Evolutionary conservation across 2,888 invertebrate species (phyloP).

Genomic region (Leptinotarsa haldemani): DNA sequence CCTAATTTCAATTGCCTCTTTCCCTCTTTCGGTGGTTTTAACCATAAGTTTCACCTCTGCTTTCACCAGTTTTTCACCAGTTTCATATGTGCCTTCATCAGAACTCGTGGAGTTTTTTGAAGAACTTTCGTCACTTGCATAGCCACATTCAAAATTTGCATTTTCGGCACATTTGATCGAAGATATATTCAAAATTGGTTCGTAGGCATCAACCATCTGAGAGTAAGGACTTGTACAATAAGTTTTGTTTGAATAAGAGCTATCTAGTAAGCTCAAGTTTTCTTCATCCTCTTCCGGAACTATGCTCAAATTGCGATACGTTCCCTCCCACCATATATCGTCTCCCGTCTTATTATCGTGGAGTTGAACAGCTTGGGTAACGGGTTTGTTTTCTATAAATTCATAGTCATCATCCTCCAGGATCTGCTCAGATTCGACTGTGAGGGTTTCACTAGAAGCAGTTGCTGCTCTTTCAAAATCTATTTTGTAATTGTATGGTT

Average conservation of each 20-base stretch:
- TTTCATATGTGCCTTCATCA: slow-evolving; percentile 56
- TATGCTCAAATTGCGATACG: slow-evolving; percentile 64
- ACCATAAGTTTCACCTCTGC: slow-evolving; percentile 69
- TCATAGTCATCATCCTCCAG: slow-evolving; percentile 56
- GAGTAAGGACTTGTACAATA: slow-evolving; percentile 40
- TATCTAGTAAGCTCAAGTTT: slow-evolving; percentile 57
- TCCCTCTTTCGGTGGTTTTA: slow-evolving; percentile 66
- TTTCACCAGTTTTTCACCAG: slow-evolving; percentile 59
- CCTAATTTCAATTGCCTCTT: slow-evolving; percentile 68
- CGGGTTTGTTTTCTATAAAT: slow-evolving; percentile 55
- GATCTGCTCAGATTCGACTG: slow-evolving; percentile 49
- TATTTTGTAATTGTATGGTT: slow-evolving; percentile 48
- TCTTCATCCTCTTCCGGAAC: slow-evolving; percentile 66
- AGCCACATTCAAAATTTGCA: slow-evolving; percentile 25
- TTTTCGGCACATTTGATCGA: slow-evolving; percentile 32
- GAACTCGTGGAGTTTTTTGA: slow-evolving; percentile 46
- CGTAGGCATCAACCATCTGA: slow-evolving; percentile 29
- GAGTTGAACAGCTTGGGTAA: slow-evolving; percentile 49
- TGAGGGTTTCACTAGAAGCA: slow-evolving; percentile 59
- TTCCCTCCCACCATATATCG: slow-evolving; percentile 65
- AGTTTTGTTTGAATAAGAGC: slow-evolving; percentile 52
- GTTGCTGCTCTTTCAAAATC: slow-evolving; percentile 47
- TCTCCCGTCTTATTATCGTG: slow-evolving; percentile 48
- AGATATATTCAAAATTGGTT: slow-evolving; percentile 16
- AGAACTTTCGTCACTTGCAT: slow-evolving; percentile 42